These are phyloP conservation scores for Aporrectodea caliginosa DNA, from an alignment of 1,140 invertebrate genomes.

Conservation along the genomic window DNA sequence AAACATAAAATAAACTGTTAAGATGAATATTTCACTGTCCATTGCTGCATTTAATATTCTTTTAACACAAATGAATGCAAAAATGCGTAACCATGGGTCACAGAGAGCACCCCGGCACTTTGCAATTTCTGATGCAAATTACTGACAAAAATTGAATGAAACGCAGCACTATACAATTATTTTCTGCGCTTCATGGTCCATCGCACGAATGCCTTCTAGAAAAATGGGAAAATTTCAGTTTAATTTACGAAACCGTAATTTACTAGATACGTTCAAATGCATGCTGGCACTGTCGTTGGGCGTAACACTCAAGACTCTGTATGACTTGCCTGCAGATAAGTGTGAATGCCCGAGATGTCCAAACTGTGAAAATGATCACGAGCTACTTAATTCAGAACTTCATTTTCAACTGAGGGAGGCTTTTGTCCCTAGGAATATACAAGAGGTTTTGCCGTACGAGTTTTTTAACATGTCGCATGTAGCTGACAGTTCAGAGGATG, in stretches of 20 bases:
- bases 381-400: conserved; percentile 7
- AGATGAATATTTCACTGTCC: too few species aligned
- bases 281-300: neutral
- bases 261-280: neutral
- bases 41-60: too few species aligned
- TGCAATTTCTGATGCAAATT: too few species aligned
- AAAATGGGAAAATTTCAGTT: too few species aligned
- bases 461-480: conserved; percentile 7
- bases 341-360: conserved; percentile 8
- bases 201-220: too few species aligned
- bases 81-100: too few species aligned
- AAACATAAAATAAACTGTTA: too few species aligned
- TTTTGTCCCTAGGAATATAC: neutral
- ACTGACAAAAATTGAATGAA: too few species aligned
- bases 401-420: conserved; percentile 21
- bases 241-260: neutral
- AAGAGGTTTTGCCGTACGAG: conserved; percentile 14
- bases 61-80: too few species aligned
- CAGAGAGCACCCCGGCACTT: too few species aligned
- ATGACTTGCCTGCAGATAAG: neutral
- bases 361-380: neutral
- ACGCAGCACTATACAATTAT: too few species aligned
- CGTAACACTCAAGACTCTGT: neutral
- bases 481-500: conserved; percentile 5
- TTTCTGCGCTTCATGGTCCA: too few species aligned